These are phyloP conservation scores for Paramisgurnus dabryanus DNA, from an alignment of 2,113 vertebrate species.

Conservation along the genomic window DNA sequence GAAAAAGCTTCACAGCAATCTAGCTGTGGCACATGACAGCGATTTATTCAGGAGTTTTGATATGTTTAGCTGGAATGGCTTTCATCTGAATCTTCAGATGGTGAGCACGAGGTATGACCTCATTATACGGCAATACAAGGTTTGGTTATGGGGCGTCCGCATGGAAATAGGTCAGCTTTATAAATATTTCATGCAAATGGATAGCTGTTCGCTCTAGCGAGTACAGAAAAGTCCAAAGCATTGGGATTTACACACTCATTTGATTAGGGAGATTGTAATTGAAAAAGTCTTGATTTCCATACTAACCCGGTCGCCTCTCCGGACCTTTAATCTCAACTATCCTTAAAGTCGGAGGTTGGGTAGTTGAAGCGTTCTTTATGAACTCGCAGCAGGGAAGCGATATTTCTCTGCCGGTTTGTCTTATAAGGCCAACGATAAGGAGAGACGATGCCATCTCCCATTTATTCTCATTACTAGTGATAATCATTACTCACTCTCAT, in stretches of 20 bases:
- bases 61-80: neutral
- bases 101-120: conserved; percentile 43
- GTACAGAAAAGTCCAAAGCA: conserved; percentile 38
- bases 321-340: conserved; percentile 47
- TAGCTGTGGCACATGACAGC: neutral
- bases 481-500: conserved; percentile 43
- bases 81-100: conserved; percentile 21
- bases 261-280: conserved; percentile 54
- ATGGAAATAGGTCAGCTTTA: conserved; percentile 52
- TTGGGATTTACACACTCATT: conserved; percentile 52
- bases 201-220: conserved; percentile 30
- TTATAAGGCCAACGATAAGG: conserved; percentile 37
- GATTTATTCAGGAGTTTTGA: conserved; percentile 6
- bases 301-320: conserved; percentile 46
- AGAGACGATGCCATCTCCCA: conserved; percentile 47
- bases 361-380: conserved; percentile 17
- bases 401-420: conserved; percentile 41
- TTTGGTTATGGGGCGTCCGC: conserved; percentile 39
- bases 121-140: conserved; percentile 45
- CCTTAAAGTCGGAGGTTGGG: conserved; percentile 15
- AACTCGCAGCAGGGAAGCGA: conserved; percentile 5
- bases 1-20: neutral
- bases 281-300: conserved; percentile 58
- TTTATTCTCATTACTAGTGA: conserved; percentile 50
- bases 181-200: conserved; percentile 59